Conservation (phyloP, 2,797 vertebrate genomes). For the Natrix natrix region DNA sequence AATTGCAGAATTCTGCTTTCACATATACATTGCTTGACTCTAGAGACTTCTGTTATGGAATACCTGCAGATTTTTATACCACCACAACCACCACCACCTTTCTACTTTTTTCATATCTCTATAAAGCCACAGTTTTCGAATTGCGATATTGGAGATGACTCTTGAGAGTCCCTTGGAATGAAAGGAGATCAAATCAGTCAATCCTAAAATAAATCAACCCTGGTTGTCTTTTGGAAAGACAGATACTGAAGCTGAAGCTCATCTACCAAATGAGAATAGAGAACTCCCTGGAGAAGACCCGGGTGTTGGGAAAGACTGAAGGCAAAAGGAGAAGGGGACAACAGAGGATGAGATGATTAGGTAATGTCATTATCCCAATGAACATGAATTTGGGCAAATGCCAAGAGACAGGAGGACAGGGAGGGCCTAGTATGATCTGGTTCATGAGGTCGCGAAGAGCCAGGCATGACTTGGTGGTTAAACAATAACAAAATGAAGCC, state of each 20-base stretch:
- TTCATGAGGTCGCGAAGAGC: not conserved
- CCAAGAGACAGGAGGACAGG: not conserved
- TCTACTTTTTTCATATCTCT: not conserved
- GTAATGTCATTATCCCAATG: not conserved
- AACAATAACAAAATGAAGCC: not conserved
- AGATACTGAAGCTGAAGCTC: not conserved
- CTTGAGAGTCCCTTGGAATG: not conserved
- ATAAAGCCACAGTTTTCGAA: not conserved
- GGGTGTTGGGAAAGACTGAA: not conserved
- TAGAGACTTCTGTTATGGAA: no score
- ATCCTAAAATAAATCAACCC: not conserved
- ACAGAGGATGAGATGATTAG: not conserved
- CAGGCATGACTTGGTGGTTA: not conserved
- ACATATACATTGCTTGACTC: not conserved
- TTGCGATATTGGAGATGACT: not conserved
- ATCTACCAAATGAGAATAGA: not conserved
- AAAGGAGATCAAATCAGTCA: not conserved
- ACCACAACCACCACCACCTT: not conserved
- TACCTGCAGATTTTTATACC: not conserved
- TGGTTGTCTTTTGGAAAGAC: not conserved
- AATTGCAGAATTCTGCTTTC: not conserved
- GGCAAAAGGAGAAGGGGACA: not conserved
- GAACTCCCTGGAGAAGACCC: not conserved
- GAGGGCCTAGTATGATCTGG: rapidly evolving
- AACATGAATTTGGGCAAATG: not conserved